phyloP scores from a whole-genome alignment of 2,113 vertebrate species.

The Apteryx mantelli region DNA sequence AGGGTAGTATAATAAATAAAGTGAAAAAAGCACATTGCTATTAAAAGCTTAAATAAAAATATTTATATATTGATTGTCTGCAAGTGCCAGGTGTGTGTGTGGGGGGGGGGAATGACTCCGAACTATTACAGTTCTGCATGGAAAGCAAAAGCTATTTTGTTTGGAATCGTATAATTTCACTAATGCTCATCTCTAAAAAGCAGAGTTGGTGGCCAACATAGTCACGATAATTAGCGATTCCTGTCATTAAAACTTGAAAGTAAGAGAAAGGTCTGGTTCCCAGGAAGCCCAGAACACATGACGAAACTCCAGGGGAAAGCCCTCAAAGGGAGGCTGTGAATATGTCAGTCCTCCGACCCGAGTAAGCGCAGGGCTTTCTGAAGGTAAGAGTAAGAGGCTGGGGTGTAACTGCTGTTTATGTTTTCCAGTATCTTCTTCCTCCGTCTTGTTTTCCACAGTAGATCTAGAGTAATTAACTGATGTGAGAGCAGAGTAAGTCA shows the following conservation, averaged over 20 bases:
- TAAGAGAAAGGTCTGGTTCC: neutral
- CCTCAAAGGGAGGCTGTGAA: neutral
- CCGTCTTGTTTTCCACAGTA: neutral
- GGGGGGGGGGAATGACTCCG: neutral
- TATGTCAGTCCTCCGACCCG: rapidly evolving
- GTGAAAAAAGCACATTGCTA: neutral
- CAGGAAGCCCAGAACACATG: neutral
- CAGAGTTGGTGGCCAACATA: neutral
- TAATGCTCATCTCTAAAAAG: no score
- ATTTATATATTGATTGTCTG: neutral
- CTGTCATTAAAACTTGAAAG: neutral
- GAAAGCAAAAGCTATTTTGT: neutral
- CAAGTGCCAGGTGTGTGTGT: neutral
- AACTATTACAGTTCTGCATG: neutral
- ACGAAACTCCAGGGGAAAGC: neutral
- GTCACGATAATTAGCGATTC: rapidly evolving
- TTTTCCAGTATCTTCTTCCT: neutral
- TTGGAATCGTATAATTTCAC: neutral
- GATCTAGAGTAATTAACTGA: slow-evolving; percentile 17
- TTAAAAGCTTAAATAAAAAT: neutral
- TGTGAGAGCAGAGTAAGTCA: slow-evolving; percentile 41
- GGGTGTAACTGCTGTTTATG: rapidly evolving
- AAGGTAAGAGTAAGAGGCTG: neutral
- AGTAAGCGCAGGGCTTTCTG: rapidly evolving
- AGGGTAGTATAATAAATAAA: neutral